Evolutionary conservation across 2,113 vertebrate species (phyloP), one percentile per base, ranked within the genome.

Genomic region (Tapirus terrestris): DNA sequence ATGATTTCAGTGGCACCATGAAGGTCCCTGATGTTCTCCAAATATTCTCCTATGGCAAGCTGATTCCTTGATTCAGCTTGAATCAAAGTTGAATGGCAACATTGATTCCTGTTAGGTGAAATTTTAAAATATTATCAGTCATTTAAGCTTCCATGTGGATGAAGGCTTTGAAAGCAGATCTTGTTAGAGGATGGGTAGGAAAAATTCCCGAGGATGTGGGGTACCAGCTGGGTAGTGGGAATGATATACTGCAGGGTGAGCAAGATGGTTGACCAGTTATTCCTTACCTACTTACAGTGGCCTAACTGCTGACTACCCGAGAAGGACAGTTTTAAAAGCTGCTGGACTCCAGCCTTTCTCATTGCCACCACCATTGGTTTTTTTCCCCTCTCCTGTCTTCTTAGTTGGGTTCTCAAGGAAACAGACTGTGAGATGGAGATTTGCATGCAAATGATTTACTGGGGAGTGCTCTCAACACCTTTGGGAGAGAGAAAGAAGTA

Each of bases 101-200:
- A 10, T 21, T 82, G 45, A 70, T 84, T 88, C 45, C 43, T 84
- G 10, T 80, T 95, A 80, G 58, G 17, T 76, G 75, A 95, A 45
- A 48, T 14, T 73, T 87, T 45, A 60, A 76, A 81, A 13, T 53
- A 43, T 51, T 79, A 25, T 51, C 29, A 36, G 13, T 67, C 70
- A 77, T 48, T 76, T 87, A 83, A 91, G 25, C 8, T 91, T 10
- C 14, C 29, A 4, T 68, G 31, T 82, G 14, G 58, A 60, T 86
- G 53, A 89, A 97, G 29, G 18, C 25, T 95, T 91, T 96, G 72
- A 81, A 17, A 95, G 17, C 16, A 85, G 63, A 20, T 77, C 65
- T 91, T 93, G 45, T 81, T 85, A 85, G 45, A 92, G n/a, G 21
- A 31, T 51, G 6, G 31, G 20, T 84, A 20, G 77, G 65, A n/a